Evolutionary conservation across 2,797 vertebrate genomes (phyloP).

Genomic region (Centroberyx gerrardi): DNA sequence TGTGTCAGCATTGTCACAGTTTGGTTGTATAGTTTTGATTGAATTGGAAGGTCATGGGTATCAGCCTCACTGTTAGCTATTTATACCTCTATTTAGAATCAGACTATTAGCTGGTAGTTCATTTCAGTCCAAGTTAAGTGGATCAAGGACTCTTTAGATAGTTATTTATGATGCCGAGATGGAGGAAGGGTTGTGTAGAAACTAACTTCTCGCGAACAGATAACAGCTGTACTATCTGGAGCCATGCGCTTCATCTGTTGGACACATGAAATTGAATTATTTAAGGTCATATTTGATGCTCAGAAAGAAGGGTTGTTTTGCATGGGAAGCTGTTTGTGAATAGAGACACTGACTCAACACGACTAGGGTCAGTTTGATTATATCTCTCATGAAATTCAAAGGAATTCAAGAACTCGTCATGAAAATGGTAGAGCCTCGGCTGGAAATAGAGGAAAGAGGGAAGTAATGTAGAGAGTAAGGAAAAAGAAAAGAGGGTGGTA

Average conservation of each 20-base stretch:
- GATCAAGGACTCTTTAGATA: constrained; percentile 26
- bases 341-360: constrained; percentile 26
- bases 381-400: constrained; percentile 36
- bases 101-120: constrained; percentile 1
- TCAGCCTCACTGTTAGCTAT: constrained; percentile 2
- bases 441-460: constrained; percentile 11
- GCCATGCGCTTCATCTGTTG: constrained; percentile 41
- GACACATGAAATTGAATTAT: constrained; percentile 56
- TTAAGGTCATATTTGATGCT: constrained; percentile 40
- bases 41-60: background rate
- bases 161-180: constrained; percentile 22
- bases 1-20: constrained; percentile 11
- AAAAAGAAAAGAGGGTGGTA: constrained; percentile 22
- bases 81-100: constrained; percentile 11
- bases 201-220: constrained; percentile 18
- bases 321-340: constrained; percentile 30
- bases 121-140: constrained; percentile 24
- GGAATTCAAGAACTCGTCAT: constrained; percentile 23
- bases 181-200: constrained; percentile 27
- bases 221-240: constrained; percentile 49
- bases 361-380: constrained; percentile 36
- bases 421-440: constrained; percentile 18
- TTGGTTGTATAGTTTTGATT: constrained; percentile 9
- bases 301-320: constrained; percentile 23
- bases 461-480: constrained; percentile 22